These are phyloP conservation scores for Medauroidea extradentata DNA, from an alignment of 1,140 invertebrate species.

Conservation along the genomic window DNA sequence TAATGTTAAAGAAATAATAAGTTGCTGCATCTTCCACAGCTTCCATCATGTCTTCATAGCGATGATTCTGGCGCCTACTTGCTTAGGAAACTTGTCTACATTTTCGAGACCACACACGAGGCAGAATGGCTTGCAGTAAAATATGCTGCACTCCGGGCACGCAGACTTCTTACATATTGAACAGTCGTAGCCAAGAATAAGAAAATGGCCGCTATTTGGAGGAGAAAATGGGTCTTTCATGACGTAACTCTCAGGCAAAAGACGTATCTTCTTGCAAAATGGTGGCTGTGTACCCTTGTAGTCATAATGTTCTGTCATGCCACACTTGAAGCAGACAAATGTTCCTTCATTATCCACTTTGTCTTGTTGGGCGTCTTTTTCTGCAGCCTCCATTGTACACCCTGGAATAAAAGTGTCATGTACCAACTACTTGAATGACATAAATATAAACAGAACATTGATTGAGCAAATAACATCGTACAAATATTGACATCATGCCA, in stretches of 20 bases:
- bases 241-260: conserved; percentile 67
- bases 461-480: no score
- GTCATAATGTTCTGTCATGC: conserved; percentile 61
- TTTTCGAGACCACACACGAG: conserved; percentile 57
- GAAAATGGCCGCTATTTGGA: conserved; percentile 59
- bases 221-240: conserved; percentile 79
- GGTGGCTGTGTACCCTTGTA: conserved; percentile 68
- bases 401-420: no score
- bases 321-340: conserved; percentile 62
- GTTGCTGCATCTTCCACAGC: no score
- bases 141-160: conserved; percentile 76
- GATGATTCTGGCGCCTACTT: conserved; percentile 49
- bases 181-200: conserved; percentile 72
- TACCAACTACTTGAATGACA: no score
- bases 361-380: conserved; percentile 3
- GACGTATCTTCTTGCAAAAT: conserved; percentile 56
- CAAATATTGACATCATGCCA: no score
- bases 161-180: conserved; percentile 58
- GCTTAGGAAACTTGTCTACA: conserved; percentile 57
- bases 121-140: conserved; percentile 70
- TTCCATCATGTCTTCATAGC: conserved; percentile 38
- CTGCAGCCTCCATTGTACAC: no score
- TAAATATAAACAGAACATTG: no score
- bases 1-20: no score
- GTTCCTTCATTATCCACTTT: conserved; percentile 17